Conservation (phyloP, 1,140 invertebrate species). For the Coenobita brevimanus region DNA sequence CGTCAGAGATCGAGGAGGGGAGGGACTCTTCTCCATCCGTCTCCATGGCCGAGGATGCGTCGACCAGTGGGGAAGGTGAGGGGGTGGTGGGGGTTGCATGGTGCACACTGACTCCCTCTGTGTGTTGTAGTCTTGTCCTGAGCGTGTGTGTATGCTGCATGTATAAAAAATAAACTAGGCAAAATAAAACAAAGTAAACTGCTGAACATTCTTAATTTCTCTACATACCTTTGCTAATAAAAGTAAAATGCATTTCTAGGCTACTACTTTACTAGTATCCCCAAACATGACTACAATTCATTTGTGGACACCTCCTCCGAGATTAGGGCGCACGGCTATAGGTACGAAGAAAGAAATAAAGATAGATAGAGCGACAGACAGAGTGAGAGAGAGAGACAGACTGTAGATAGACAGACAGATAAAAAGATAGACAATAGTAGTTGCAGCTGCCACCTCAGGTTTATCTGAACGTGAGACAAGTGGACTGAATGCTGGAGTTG, state of each 20-base stretch:
- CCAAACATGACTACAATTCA: not conserved
- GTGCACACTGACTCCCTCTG: constrained; percentile 31
- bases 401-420: too few relatives aligned
- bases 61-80: not conserved
- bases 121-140: constrained; percentile 62
- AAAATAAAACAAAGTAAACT: constrained; percentile 60
- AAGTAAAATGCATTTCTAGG: not conserved
- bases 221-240: not conserved
- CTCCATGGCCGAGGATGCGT: not conserved
- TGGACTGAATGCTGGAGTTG: too few relatives aligned
- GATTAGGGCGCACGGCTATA: not conserved
- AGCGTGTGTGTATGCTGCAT: constrained; percentile 64
- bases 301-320: not conserved
- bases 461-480: too few relatives aligned
- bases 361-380: too few relatives aligned
- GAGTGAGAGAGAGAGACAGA: too few relatives aligned
- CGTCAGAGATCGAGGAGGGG: not conserved
- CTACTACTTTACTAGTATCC: not conserved
- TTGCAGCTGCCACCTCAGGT: too few relatives aligned
- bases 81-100: not conserved
- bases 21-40: too few relatives aligned
- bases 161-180: constrained; percentile 58
- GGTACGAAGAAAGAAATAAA: too few relatives aligned
- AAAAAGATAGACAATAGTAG: too few relatives aligned
- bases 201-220: constrained; percentile 37